Evolutionary conservation across 2,888 invertebrate genomes (phyloP), one percentile per base, ranked within the genome.

Genomic region (Cerastis rubricosa): DNA sequence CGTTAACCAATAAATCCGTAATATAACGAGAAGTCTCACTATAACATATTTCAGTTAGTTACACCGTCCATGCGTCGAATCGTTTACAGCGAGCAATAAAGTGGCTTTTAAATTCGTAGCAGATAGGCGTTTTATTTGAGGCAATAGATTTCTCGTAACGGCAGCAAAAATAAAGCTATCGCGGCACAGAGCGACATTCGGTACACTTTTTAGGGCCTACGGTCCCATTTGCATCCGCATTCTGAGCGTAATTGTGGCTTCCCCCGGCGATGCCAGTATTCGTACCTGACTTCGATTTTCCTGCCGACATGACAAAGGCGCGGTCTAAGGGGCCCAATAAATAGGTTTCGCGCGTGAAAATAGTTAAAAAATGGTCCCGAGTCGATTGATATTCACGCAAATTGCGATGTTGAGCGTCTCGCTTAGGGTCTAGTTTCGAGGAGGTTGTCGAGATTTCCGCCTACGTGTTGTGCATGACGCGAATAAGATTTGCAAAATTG

Each of bases 241-340:
- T 96, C 94, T 92, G 90, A 93, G 88, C 92, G 95, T 95, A 95
- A 95, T 96, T 96, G 95, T 94, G 94, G 95, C 92, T 93, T 94
- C 95, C 95, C 91, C 86, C 83, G 80, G 81, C 76, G 67, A 78
- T 88, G 87, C 87, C 90, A 91, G 89, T 87, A 88, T 89, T 91
- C 92, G 91, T 94, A 94, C 95, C 95, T 96, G 94, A 94, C 93
- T 95, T 95, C 95, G 95, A 95, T 96, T 95, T 95, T 94, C 93
- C 92, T 91, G 91, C 89, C 91, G 91, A 96, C 96, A 96, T 94
- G 95, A 95, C 94, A 96, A 96, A 96, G 95, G 96, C 96, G 96
- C 95, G 96, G 96, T 94, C 95, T 95, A 91, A 94, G 92, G 94
- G 94, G 94, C 87, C 94, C 95, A 94, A 96, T 96, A 96, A 95